Conservation (phyloP, 1,140 invertebrate genomes). For the Colletes latitarsis region DNA sequence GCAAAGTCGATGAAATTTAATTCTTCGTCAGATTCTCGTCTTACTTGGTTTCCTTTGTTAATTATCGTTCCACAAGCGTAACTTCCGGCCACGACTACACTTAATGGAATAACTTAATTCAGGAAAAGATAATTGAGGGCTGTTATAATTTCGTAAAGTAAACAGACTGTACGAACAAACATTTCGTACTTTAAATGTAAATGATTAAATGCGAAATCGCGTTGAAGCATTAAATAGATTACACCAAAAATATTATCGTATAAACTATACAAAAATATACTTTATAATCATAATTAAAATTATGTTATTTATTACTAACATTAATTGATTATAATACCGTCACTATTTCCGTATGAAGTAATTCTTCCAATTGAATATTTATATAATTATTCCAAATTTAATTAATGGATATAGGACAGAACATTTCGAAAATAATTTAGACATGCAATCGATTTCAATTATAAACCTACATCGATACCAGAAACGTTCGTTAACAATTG, state of each 20-base stretch:
- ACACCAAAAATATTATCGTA: no score
- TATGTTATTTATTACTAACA: no score
- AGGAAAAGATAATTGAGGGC: background rate
- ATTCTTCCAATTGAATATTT: no score
- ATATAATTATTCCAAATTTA: no score
- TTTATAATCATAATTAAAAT: background rate
- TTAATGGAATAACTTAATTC: constrained; percentile 11
- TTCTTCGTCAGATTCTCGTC: constrained; percentile 14
- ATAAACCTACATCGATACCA: background rate
- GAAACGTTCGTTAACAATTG: background rate
- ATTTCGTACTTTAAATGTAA: background rate
- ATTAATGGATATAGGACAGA: no score
- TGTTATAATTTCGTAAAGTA: background rate
- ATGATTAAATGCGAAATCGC: background rate
- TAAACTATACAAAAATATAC: background rate
- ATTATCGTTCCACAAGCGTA: constrained; percentile 35
- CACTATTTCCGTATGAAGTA: no score
- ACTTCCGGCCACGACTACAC: constrained; percentile 21
- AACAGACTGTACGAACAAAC: constrained; percentile 5
- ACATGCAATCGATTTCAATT: background rate
- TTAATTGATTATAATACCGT: no score
- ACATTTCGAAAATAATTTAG: background rate
- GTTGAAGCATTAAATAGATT: no score
- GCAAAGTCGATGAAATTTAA: constrained; percentile 34
- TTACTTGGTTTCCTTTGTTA: constrained; percentile 40